A percentile compares a stretch with the other conserved stretches of the same genome.
These are phyloP conservation scores for Notodonta ziczac DNA, from an alignment of 2,888 invertebrate species.

Conservation along the genomic window DNA sequence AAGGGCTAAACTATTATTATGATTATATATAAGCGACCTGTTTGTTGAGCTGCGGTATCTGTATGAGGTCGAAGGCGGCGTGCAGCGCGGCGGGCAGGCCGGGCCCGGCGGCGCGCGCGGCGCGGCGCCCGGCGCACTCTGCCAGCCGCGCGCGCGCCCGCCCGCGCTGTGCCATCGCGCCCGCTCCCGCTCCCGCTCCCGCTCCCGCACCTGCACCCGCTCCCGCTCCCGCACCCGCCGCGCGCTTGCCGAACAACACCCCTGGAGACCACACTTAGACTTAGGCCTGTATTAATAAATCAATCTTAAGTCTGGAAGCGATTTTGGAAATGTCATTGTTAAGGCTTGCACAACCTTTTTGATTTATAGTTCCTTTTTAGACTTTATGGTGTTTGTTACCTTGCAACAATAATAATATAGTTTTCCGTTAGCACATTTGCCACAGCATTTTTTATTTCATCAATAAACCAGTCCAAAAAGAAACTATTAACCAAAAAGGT, in stretches of 20 bases:
- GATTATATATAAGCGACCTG: slow-evolving; percentile 51
- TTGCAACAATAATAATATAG: too few species aligned
- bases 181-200: slow-evolving; percentile 18
- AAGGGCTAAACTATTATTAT: background rate
- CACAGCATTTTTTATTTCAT: too few species aligned
- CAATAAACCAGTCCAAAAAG: too few species aligned
- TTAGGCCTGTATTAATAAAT: too few species aligned
- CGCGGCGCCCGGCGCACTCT: background rate
- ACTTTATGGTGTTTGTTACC: too few species aligned
- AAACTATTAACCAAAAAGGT: too few species aligned
- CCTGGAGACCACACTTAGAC: slow-evolving; percentile 38
- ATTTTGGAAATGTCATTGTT: too few species aligned
- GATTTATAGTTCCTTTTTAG: too few species aligned
- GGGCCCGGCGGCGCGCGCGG: slow-evolving; percentile 43
- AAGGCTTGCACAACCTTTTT: too few species aligned
- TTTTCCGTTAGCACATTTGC: too few species aligned
- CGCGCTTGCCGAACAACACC: slow-evolving; percentile 60
- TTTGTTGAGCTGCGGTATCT: slow-evolving; percentile 86
- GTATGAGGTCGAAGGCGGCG: slow-evolving; percentile 72
- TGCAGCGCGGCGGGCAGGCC: slow-evolving; percentile 62
- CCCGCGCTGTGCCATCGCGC: background rate
- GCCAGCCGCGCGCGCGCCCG: slow-evolving; percentile 10
- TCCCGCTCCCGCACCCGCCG: background rate
- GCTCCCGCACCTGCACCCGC: too few species aligned
- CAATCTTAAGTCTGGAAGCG: too few species aligned